These are phyloP conservation scores for Hyles euphorbiae DNA, from an alignment of 1,140 invertebrate genomes.

Conservation along the genomic window DNA sequence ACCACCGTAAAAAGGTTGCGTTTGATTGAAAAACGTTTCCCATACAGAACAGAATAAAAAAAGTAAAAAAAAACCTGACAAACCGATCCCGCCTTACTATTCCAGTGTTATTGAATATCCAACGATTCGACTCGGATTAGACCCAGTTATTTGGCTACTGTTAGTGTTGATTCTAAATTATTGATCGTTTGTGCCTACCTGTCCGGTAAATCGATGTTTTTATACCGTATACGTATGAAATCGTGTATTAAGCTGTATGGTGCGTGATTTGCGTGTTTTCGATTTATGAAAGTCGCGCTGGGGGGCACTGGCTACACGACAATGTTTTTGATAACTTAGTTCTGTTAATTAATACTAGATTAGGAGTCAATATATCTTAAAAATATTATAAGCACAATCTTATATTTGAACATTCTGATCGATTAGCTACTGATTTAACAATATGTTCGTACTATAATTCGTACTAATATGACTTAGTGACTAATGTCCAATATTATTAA, in stretches of 20 bases:
- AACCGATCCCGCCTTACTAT: slow-evolving; percentile 35
- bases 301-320: too few species aligned
- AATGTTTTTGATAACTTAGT: too few species aligned
- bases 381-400: too few species aligned
- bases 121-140: slow-evolving; percentile 61
- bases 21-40: slow-evolving; percentile 63
- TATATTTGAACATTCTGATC: too few species aligned
- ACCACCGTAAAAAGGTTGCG: slow-evolving; percentile 48
- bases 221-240: slow-evolving; percentile 2
- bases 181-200: slow-evolving; percentile 32
- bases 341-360: too few species aligned
- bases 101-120: slow-evolving; percentile 57
- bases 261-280: slow-evolving; percentile 3
- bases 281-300: too few species aligned
- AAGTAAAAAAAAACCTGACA: slow-evolving; percentile 33
- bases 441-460: too few species aligned
- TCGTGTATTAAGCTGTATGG: slow-evolving; percentile 40
- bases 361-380: too few species aligned
- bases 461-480: too few species aligned
- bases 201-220: slow-evolving; percentile 15
- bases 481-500: too few species aligned
- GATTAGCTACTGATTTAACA: too few species aligned
- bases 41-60: slow-evolving; percentile 25
- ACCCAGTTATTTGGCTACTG: slow-evolving; percentile 58
- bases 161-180: slow-evolving; percentile 63